A percentile compares a stretch with the other conserved stretches of the same genome.
Evolutionary conservation across 2,113 vertebrate genomes (phyloP).

Genomic region (Budorcas taxicolor): DNA sequence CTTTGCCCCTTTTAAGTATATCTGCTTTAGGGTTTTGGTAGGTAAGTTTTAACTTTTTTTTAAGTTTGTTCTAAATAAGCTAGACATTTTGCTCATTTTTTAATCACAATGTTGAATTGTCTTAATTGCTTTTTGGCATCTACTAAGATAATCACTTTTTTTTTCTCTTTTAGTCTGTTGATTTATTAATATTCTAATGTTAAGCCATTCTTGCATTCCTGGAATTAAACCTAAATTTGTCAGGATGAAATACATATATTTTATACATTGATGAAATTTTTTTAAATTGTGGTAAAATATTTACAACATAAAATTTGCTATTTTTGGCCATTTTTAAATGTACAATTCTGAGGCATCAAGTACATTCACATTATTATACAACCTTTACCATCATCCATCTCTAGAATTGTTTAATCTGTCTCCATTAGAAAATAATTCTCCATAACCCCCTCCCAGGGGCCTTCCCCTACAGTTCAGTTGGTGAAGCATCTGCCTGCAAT

Average conservation of each 20-base stretch:
- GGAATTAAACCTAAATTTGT: neutral
- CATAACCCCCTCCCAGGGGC: neutral
- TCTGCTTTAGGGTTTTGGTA: neutral
- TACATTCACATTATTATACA: neutral
- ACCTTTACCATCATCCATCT: neutral
- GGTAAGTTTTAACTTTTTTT: neutral
- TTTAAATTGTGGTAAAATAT: neutral
- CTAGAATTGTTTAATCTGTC: neutral
- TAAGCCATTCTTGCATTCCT: neutral
- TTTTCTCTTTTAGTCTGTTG: neutral
- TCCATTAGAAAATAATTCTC: neutral
- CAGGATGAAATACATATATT: neutral
- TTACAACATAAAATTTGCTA: neutral
- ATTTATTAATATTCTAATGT: neutral
- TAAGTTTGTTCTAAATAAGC: neutral
- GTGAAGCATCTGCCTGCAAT: neutral
- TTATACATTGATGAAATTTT: neutral
- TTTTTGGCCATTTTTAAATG: neutral
- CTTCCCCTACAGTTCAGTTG: neutral
- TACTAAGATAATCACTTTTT: neutral
- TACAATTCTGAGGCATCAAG: neutral
- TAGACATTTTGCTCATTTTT: neutral
- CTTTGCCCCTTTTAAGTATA: neutral
- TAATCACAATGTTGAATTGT: neutral
- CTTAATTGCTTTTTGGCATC: neutral